These are phyloP conservation scores for Empidonax traillii DNA, from an alignment of 2,113 vertebrate genomes.

Conservation along the genomic window DNA sequence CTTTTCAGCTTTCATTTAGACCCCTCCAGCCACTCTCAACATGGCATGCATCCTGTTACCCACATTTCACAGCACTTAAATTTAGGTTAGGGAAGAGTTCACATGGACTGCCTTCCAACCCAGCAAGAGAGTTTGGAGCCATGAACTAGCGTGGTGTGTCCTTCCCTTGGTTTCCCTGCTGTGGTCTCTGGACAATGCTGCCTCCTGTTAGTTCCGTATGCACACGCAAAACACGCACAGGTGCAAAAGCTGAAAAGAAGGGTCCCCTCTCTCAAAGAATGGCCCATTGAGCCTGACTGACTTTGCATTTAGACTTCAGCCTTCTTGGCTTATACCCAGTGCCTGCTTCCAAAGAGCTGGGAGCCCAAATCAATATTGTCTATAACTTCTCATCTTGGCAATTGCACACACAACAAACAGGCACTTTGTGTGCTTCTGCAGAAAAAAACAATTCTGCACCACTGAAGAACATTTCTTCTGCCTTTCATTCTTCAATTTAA, in stretches of 20 bases:
- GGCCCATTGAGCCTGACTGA: background rate
- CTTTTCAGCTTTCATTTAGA: background rate
- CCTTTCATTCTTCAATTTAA: background rate
- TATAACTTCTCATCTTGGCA: conserved; percentile 41
- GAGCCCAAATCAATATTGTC: conserved; percentile 36
- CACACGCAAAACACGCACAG: background rate
- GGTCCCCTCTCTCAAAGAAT: background rate
- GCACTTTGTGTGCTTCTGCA: conserved; percentile 11
- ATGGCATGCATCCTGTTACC: background rate
- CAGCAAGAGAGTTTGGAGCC: background rate
- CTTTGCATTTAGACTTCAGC: background rate
- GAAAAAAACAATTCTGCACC: background rate
- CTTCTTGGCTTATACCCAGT: conserved; percentile 29
- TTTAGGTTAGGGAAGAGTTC: background rate
- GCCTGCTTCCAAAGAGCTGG: conserved; percentile 37
- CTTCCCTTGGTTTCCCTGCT: background rate
- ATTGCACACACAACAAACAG: background rate
- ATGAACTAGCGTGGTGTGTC: rapidly evolving
- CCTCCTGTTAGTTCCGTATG: background rate
- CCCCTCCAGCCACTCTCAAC: background rate
- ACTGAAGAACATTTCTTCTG: conserved; percentile 29
- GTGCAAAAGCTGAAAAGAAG: conserved; percentile 35
- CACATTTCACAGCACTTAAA: background rate
- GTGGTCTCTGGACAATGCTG: background rate
- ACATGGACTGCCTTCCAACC: background rate